These are phyloP conservation scores for Tipula vernalis DNA, from an alignment of 2,888 invertebrate genomes.

Conservation along the genomic window DNA sequence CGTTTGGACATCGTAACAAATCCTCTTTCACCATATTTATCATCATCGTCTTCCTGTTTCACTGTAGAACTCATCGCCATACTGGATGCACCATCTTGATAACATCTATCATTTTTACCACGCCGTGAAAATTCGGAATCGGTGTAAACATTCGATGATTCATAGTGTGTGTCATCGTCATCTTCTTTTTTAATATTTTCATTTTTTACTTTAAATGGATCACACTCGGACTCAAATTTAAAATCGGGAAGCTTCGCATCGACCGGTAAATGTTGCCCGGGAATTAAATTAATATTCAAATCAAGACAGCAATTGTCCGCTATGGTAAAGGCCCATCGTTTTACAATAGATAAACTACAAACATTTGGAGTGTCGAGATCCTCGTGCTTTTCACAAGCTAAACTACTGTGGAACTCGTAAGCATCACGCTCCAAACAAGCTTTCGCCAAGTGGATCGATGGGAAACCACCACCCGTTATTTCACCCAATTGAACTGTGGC, in stretches of 20 bases:
- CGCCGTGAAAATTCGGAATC: background rate
- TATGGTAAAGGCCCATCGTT: background rate
- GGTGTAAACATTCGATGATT: background rate
- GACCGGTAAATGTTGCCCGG: background rate
- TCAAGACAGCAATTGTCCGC: constrained; percentile 4
- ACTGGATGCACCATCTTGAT: background rate
- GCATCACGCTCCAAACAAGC: constrained; percentile 5
- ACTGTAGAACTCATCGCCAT: background rate
- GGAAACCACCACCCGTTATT: background rate
- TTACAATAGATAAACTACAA: background rate
- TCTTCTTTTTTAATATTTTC: background rate
- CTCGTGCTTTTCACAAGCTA: constrained; percentile 7
- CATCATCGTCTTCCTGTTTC: background rate
- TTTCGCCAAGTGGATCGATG: background rate
- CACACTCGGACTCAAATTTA: background rate
- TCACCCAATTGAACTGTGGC: background rate
- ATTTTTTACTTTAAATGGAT: background rate
- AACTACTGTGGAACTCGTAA: background rate
- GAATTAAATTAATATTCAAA: background rate
- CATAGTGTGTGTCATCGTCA: background rate
- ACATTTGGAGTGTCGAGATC: background rate
- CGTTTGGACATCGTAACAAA: background rate
- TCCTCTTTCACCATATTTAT: background rate
- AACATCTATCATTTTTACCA: background rate
- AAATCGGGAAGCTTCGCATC: background rate